phyloP scores from a whole-genome alignment of 2,888 invertebrate species.

The Zootermopsis nevadensis region DNA sequence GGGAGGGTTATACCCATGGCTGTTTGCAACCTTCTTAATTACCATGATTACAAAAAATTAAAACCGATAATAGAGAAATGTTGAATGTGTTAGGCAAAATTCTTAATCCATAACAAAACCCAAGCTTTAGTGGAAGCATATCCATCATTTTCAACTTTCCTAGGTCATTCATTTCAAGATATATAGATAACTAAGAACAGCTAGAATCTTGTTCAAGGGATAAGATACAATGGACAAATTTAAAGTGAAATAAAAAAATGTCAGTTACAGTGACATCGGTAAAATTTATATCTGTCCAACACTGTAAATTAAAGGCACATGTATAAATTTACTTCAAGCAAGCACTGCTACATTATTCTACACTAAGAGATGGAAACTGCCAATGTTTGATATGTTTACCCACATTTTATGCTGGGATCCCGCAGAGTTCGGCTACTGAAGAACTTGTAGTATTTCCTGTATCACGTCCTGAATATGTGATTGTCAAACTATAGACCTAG shows the following conservation, averaged over 20 bases:
- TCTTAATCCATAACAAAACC: not conserved
- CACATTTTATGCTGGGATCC: not conserved
- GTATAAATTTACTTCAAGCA: not conserved
- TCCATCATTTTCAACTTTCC: not conserved
- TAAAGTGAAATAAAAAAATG: not conserved
- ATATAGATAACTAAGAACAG: not conserved
- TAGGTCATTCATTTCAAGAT: not conserved
- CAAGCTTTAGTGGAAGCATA: not conserved
- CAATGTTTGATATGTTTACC: conserved; percentile 11
- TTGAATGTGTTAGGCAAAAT: not conserved
- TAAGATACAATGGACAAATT: not conserved
- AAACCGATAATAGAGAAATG: not conserved
- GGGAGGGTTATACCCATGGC: not conserved
- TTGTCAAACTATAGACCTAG: conserved; percentile 22
- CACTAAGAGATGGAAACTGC: not conserved
- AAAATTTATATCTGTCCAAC: not conserved
- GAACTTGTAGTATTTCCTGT: not conserved
- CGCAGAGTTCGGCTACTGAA: not conserved
- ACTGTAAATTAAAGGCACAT: not conserved
- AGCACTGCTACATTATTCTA: not conserved
- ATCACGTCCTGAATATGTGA: conserved; percentile 1
- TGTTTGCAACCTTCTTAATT: not conserved
- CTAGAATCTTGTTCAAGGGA: not conserved
- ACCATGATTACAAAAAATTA: not conserved
- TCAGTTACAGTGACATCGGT: not conserved